Percentiles rank a stretch among this genome's conserved stretches.
Conservation (phyloP, 2,888 invertebrate species). For the Lithosia quadra region DNA sequence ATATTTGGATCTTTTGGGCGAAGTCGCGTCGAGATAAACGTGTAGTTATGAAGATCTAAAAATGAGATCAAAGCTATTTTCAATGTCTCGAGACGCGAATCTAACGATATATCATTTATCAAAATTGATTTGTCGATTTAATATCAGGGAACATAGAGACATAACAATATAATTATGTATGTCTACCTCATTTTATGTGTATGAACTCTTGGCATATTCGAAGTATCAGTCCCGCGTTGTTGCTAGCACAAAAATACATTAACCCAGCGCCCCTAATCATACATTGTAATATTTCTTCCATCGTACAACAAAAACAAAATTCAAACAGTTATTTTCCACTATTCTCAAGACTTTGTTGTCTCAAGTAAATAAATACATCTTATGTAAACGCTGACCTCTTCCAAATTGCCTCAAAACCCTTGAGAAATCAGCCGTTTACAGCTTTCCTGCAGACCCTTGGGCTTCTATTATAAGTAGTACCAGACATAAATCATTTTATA, state of each 20-base stretch:
- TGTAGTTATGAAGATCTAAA: constrained; percentile 8
- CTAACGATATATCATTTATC: too few relatives aligned
- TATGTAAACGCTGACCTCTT: constrained; percentile 10
- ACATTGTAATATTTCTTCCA: neutral
- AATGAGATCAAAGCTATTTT: neutral
- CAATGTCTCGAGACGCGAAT: neutral
- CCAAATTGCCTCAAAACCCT: constrained; percentile 23
- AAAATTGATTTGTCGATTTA: too few relatives aligned
- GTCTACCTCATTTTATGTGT: neutral
- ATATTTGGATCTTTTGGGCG: neutral
- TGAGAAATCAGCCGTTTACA: constrained; percentile 25
- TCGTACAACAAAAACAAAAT: neutral
- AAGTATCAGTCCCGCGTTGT: neutral
- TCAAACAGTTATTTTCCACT: neutral
- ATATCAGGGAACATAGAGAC: neutral
- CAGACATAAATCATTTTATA: constrained; percentile 76
- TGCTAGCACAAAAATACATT: neutral
- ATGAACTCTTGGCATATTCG: neutral
- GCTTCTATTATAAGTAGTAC: constrained; percentile 46
- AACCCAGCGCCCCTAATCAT: neutral
- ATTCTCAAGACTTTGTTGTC: constrained; percentile 8
- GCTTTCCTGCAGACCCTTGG: constrained; percentile 34
- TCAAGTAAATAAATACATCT: constrained; percentile 8
- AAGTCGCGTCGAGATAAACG: constrained; percentile 7
- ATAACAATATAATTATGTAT: neutral